A percentile compares a stretch with the other conserved stretches of the same genome.
Conservation (phyloP, 2,113 vertebrate genomes). For the Girardinichthys multiradiatus region DNA sequence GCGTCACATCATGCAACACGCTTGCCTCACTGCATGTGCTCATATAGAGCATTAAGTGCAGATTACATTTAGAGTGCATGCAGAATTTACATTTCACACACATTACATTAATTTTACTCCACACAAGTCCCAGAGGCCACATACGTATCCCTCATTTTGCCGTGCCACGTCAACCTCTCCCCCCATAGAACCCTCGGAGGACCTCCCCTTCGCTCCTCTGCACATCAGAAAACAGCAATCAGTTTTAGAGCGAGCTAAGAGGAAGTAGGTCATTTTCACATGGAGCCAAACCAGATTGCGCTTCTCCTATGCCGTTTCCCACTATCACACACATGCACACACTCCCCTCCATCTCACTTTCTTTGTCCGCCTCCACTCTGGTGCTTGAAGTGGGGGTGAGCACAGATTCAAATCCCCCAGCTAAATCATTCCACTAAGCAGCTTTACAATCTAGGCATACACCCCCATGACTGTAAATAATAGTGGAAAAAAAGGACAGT, state of each 20-base stretch:
- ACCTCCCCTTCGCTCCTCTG: slow-evolving; percentile 32
- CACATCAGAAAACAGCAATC: slow-evolving; percentile 69
- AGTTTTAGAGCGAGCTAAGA: slow-evolving; percentile 69
- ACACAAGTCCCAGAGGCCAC: slow-evolving; percentile 35
- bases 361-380: slow-evolving; percentile 64
- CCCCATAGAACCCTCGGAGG: slow-evolving; percentile 27
- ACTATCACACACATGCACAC: slow-evolving; percentile 38
- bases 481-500: slow-evolving; percentile 44
- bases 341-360: slow-evolving; percentile 46
- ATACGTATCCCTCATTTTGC: slow-evolving; percentile 66
- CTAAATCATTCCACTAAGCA: slow-evolving; percentile 75
- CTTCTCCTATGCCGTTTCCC: slow-evolving; percentile 56
- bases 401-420: slow-evolving; percentile 69
- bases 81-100: slow-evolving; percentile 33
- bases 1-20: slow-evolving; percentile 9
- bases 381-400: slow-evolving; percentile 70
- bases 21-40: slow-evolving; percentile 27
- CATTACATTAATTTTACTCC: slow-evolving; percentile 34
- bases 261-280: slow-evolving; percentile 82
- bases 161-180: slow-evolving; percentile 31
- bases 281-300: slow-evolving; percentile 68
- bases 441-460: slow-evolving; percentile 70
- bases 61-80: slow-evolving; percentile 21
- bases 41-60: slow-evolving; percentile 39
- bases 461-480: slow-evolving; percentile 56